Conservation (phyloP, 2,113 vertebrate genomes). For the Brachypteracias leptosomus region DNA sequence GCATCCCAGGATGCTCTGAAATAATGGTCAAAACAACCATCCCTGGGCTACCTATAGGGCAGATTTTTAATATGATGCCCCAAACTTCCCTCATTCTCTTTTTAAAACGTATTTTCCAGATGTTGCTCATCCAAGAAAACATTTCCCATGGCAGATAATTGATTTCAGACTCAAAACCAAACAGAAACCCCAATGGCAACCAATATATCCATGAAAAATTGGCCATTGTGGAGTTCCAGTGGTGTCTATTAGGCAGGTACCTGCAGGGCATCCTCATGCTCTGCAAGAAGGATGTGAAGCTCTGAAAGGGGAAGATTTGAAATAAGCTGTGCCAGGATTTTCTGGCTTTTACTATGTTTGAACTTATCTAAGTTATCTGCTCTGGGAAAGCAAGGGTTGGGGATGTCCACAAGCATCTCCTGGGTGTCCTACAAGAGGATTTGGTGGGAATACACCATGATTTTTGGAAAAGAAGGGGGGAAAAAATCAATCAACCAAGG, state of each 20-base stretch:
- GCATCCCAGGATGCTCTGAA: not conserved
- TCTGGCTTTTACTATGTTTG: not conserved
- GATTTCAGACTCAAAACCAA: slow-evolving; percentile 14
- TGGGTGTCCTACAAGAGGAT: not conserved
- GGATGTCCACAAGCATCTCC: not conserved
- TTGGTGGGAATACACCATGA: not conserved
- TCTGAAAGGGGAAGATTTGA: not conserved
- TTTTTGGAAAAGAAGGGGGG: rapidly evolving
- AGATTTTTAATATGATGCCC: not conserved
- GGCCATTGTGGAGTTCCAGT: not conserved
- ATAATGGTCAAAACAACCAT: not conserved
- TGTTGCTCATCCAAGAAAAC: not conserved
- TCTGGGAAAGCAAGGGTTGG: not conserved
- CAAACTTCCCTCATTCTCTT: not conserved
- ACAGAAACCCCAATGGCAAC: not conserved
- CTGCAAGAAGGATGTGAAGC: not conserved
- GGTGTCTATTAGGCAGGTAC: not conserved
- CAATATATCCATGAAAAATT: not conserved
- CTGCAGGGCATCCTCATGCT: not conserved
- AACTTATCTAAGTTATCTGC: not conserved
- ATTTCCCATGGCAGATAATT: not conserved
- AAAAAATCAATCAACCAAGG: not conserved
- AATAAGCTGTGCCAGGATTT: not conserved
- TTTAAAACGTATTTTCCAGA: slow-evolving; percentile 6
- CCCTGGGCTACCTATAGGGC: not conserved